phyloP scores from a whole-genome alignment of 1,140 invertebrate genomes.

The Apolygus lucorum region DNA sequence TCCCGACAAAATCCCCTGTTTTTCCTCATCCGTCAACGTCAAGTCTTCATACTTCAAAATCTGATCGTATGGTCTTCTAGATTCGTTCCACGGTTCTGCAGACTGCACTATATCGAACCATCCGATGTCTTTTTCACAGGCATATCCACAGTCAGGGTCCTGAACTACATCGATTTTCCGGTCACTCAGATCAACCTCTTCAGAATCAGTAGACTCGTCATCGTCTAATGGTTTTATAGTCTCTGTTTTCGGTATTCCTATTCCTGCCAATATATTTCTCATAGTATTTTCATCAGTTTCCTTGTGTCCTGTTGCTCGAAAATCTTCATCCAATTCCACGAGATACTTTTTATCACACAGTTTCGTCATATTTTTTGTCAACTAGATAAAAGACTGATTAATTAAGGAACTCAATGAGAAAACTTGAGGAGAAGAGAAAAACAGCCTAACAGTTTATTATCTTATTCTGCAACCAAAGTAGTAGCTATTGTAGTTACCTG shows the following conservation, averaged over 20 bases:
- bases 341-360: too few species aligned
- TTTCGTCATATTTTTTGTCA: too few species aligned
- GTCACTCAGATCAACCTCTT: background rate
- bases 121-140: constrained; percentile 4
- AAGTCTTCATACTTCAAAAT: background rate
- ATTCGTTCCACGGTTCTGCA: background rate
- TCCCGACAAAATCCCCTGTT: background rate
- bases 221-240: background rate
- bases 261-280: background rate
- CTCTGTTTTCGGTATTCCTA: background rate
- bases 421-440: too few species aligned
- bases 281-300: background rate
- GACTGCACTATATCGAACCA: constrained; percentile 1
- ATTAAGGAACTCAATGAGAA: too few species aligned
- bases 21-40: background rate
- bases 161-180: background rate
- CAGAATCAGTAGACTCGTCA: background rate
- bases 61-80: background rate
- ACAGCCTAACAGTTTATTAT: too few species aligned
- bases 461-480: too few species aligned
- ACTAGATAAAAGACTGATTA: too few species aligned
- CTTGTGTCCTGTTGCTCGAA: background rate
- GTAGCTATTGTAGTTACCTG: too few species aligned
- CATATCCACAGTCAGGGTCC: background rate
- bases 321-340: background rate